Conservation (phyloP, 2,888 invertebrate species). For the Perithous albicinctus region DNA sequence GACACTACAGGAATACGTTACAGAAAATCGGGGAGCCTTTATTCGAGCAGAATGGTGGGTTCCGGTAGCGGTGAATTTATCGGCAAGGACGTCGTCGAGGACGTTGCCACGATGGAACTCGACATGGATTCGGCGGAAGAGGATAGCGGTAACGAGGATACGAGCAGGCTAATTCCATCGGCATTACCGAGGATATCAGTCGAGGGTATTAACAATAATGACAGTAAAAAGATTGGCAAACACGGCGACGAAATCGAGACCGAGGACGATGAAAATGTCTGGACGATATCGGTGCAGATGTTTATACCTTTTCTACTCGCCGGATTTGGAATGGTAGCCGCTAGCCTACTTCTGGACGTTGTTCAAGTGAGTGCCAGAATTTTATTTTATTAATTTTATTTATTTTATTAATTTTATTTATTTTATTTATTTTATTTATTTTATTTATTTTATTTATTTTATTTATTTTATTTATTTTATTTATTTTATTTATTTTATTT, state of each 20-base stretch:
- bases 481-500: too few species aligned
- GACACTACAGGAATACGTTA: constrained; percentile 72
- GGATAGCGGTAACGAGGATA: constrained; percentile 75
- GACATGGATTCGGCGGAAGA: constrained; percentile 77
- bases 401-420: too few species aligned
- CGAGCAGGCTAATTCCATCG: constrained; percentile 76
- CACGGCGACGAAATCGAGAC: constrained; percentile 62
- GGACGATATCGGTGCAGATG: constrained; percentile 92
- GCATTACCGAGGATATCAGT: constrained; percentile 62
- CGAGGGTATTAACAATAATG: constrained; percentile 63
- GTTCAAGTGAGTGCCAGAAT: constrained; percentile 92
- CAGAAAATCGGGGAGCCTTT: constrained; percentile 72
- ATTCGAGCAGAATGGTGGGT: constrained; percentile 79
- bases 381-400: too few species aligned
- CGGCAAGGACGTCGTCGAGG: constrained; percentile 76
- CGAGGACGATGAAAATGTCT: constrained; percentile 86
- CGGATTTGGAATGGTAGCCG: constrained; percentile 96
- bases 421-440: too few species aligned
- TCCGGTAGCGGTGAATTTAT: constrained; percentile 79
- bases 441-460: too few species aligned
- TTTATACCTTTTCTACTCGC: constrained; percentile 94
- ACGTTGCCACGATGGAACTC: constrained; percentile 77
- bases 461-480: too few species aligned
- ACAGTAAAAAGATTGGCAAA: constrained; percentile 61
- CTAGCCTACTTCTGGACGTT: constrained; percentile 93